A percentile compares a stretch with the other conserved stretches of the same genome.
Evolutionary conservation across 2,113 vertebrate species (phyloP).

Genomic region (Gavia stellata): DNA sequence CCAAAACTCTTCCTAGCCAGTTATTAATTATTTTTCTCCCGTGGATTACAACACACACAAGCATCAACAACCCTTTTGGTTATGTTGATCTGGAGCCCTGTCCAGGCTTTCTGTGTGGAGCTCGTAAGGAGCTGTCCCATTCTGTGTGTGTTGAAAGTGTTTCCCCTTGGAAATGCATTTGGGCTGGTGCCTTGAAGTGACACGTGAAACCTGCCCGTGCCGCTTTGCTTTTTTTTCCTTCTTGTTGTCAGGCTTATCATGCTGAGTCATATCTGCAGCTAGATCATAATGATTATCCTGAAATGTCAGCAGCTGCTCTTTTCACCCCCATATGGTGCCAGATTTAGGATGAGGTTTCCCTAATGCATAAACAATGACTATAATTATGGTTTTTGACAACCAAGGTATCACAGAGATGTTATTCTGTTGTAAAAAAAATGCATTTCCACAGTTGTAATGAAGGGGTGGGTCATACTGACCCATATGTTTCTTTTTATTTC

Average conservation of each 20-base stretch:
- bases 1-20: not conserved
- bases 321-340: slow-evolving; percentile 53
- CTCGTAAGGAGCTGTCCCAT: not conserved
- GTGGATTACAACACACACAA: not conserved
- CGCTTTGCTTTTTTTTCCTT: not conserved
- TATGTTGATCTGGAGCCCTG: not conserved
- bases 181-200: not conserved
- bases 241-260: slow-evolving; percentile 43
- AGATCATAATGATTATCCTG: slow-evolving; percentile 55
- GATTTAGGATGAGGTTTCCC: slow-evolving; percentile 63
- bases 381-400: slow-evolving; percentile 60
- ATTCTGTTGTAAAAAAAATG: slow-evolving; percentile 7
- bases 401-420: slow-evolving; percentile 44
- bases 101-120: not conserved
- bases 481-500: slow-evolving; percentile 13
- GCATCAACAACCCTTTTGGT: not conserved
- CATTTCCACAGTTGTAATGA: slow-evolving; percentile 18
- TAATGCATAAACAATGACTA: slow-evolving; percentile 64
- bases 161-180: not conserved
- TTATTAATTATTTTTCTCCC: not conserved
- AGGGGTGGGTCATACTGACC: not conserved
- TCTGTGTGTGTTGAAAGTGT: not conserved
- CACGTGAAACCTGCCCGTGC: slow-evolving; percentile 27
- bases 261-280: slow-evolving; percentile 61
- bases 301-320: slow-evolving; percentile 68